Evolutionary conservation across 23 tunicate genomes (phyloP).

Genomic region (Aplidium turbinatum): DNA sequence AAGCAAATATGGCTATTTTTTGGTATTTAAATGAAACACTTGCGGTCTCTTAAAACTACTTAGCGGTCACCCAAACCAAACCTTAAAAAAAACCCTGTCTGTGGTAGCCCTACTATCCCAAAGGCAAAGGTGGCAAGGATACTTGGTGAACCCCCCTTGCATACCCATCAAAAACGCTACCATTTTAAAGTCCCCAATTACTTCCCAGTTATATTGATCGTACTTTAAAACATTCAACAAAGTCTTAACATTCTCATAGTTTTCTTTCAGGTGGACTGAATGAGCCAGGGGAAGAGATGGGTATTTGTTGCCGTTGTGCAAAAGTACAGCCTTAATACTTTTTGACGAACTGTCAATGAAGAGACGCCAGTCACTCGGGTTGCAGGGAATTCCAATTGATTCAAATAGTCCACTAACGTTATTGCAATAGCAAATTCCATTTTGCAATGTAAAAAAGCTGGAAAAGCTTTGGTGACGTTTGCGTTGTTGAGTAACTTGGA

Average conservation of each 20-base stretch:
- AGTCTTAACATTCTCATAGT: too few species aligned
- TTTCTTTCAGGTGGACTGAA: constrained; percentile 25
- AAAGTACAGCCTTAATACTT: too few species aligned
- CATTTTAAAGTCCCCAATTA: constrained; percentile 9
- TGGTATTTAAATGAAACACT: too few species aligned
- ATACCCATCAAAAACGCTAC: constrained; percentile 10
- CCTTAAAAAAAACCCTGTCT: too few species aligned
- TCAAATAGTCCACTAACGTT: not conserved
- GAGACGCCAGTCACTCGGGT: constrained; percentile 22
- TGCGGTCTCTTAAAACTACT: too few species aligned
- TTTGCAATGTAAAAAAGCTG: constrained; percentile 2
- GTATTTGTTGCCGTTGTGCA: constrained; percentile 17
- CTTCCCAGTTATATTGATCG: constrained; percentile 16
- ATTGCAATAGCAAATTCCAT: constrained; percentile 35
- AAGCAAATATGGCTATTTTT: too few species aligned
- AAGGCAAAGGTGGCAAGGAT: constrained; percentile 22
- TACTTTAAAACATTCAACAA: too few species aligned
- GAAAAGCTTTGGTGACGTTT: constrained; percentile 16
- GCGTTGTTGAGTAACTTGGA: constrained; percentile 23
- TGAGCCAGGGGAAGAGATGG: constrained; percentile 35
- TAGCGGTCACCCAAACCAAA: too few species aligned
- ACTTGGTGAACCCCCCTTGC: constrained; percentile 18
- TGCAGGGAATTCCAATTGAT: constrained; percentile 6
- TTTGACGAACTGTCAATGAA: constrained; percentile 18
- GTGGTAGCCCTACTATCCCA: constrained; percentile 38